Evolutionary conservation across 2,113 vertebrate genomes (phyloP), one percentile per base, ranked within the genome.

Genomic region (Ivindomyrus marchei): DNA sequence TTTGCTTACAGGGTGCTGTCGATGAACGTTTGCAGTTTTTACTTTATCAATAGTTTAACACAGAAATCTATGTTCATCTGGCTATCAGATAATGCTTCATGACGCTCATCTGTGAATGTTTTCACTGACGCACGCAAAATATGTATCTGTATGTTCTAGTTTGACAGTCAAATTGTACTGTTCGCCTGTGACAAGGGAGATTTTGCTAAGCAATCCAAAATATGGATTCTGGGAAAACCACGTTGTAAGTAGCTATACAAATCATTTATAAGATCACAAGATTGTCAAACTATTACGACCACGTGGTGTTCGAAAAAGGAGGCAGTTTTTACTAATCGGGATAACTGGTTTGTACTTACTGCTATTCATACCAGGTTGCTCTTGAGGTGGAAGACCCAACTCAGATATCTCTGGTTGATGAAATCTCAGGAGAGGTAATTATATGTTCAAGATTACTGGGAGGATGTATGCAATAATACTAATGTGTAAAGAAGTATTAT

Each of bases 371-470:
- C 74, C 58, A 99, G 98, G 94, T 97, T 93, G 94, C 97, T 6
- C 85, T 99, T 88, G 98, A 99, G 95, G 93, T 99, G 88, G 98
- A 99, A 91, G 98, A 97, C 90, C 98, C 98, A 15, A 98, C 97
- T 87, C 97, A 98, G 92, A 97, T 99, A 91, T 95, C 97, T 70
- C 95, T 99, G 88, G 94, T 97, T 19, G 97, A 99, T 89, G 98
- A 99, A 94, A 93, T 95, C 74, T 97, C 97, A 3, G 98, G 97
- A 88, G 96, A 99, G 96, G 98, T 99, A 94, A 92, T 80, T 50
- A 50, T 46, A n/a, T 24, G 39, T n/a, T 45, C 19, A 42, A 8
- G 15, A 31, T 10, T 31, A 8, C 87, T 87, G 19, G 49, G 21
- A 31, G 85, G 39, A 56, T 21, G 52, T 17, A 24, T 52, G 11